Evolutionary conservation across 35 echinoderm and acorn worm species (phyloP), one percentile per base, ranked within the genome.

Genomic region (Holothuria glaberrima): DNA sequence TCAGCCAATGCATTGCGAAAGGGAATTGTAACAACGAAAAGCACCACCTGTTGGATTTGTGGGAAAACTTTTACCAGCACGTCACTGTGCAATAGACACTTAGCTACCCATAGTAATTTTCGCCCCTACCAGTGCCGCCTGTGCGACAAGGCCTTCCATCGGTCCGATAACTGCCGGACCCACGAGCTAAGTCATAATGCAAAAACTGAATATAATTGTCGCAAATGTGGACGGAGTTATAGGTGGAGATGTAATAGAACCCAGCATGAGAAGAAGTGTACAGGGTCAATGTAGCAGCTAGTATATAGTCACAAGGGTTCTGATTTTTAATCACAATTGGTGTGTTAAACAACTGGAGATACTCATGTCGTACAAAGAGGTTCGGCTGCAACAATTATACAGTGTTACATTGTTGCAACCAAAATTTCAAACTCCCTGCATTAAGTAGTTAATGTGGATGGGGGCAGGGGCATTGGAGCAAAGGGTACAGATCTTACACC

Each of bases 41-140:
- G 46, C n/a, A 57, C 80, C 57, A 84, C 80, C 29, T 84, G 80
- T 63, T 84, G 52, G 30, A 84, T 84, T 63, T 84, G 80, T 57
- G 80, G 80, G 30, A 84, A 61, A 57, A 84, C 54, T 29, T 84
- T 84, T 84, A 54, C 80, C 54, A 63, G 56, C 80, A 31, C 48
- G 57, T 84, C 80, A 36, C 80, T 48, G 48, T 84, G 80, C 57
- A 84, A 84, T 59, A 59, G 80, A 21, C 80, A 84, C 30, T 56
- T 84, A 30, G 54, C 58, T 38, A 84, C 59, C 34, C 80, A 84
- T 63, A 84, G 80, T 29, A 46, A 84, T 25, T 28, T 84, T 63
- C 80, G 80, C 9, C 80, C 80, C 19, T 84, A 33, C 59, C 27
- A 84, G 80, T 84, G 80, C 80, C 52, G 80, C 24, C 29, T 84